phyloP scores from a whole-genome alignment of 1,140 invertebrate genomes.

The Brachionus calyciflorus region DNA sequence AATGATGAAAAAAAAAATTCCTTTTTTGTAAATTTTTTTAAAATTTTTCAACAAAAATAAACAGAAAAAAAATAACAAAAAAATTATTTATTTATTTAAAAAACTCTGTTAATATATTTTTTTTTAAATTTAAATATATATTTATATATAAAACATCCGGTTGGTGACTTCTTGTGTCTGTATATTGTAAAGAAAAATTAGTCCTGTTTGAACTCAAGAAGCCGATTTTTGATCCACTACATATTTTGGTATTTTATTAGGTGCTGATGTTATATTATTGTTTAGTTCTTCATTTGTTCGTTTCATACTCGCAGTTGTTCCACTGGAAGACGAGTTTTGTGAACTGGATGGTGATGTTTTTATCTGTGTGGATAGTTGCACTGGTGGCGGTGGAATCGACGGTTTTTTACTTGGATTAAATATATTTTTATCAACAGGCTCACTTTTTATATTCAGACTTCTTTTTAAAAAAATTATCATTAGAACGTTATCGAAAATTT shows the following conservation, averaged over 20 bases:
- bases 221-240: slow-evolving; percentile 37
- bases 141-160: too few species aligned
- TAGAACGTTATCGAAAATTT: background rate
- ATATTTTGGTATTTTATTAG: slow-evolving; percentile 41
- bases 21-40: too few species aligned
- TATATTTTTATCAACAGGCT: slow-evolving; percentile 9
- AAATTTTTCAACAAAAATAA: too few species aligned
- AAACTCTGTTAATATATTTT: too few species aligned
- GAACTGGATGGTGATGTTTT: slow-evolving; percentile 5
- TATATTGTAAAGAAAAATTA: too few species aligned
- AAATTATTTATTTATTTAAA: too few species aligned
- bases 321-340: background rate
- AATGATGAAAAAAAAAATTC: too few species aligned
- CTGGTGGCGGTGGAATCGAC: background rate
- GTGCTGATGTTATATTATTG: slow-evolving; percentile 5
- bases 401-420: slow-evolving; percentile 25
- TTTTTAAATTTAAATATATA: too few species aligned
- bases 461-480: background rate
- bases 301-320: slow-evolving; percentile 19
- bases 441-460: background rate
- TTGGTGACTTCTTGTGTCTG: too few species aligned
- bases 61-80: too few species aligned
- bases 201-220: too few species aligned
- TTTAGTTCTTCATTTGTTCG: slow-evolving; percentile 25
- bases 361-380: background rate